Base-by-base conservation (phyloP, 1,140 invertebrate species). In the Drosophila bipectinata region DNA sequence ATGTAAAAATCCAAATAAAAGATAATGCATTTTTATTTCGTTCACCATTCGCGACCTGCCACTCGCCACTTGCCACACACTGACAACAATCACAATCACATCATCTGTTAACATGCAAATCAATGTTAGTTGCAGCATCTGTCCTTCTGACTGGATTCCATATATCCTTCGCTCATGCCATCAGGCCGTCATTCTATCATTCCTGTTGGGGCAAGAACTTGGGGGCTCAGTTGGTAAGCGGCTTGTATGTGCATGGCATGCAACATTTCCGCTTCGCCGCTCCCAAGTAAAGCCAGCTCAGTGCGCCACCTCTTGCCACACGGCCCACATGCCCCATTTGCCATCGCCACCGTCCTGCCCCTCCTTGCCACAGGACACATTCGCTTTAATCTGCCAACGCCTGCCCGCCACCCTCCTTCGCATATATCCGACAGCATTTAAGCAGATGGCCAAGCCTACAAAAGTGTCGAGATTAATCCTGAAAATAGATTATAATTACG, bases 41-140 rank as follows among this genome's bases (percentile, higher is more conserved):
- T 57, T 15, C 1, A 4, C 39, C 9, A 37, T 24, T 28, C 26
- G 26, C 26, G 5, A 28, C 26, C 6, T 28, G 26, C 4, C 26
- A 28, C 26, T 28, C 6, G 26, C 26, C 26, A 28, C 26, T 28
- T 28, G 26, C 26, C 26, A 6, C 26, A 4, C 24, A 44, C 14
- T 41, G 53, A 39, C 48, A 75, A 71, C 72, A 76, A 72, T 61
- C 26, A 28, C 26, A 32, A 37, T 37, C 57, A 66, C 61, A 79
- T 34, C 49, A 79, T 34, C 49, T 63, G 61, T 62, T 78, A 53
- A 75, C 59, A 75, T 62, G 73, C 30, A 79, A 79, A 78, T 76
- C 67, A 78, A 78, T 76, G 60, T 72, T 55, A 41, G 52, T 56
- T 61, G 49, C 41, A 55, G 32, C 39, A 45, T 64, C 53, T 71